Conservation (phyloP, 2,797 vertebrate species). For the Propithecus perrieri region DNA sequence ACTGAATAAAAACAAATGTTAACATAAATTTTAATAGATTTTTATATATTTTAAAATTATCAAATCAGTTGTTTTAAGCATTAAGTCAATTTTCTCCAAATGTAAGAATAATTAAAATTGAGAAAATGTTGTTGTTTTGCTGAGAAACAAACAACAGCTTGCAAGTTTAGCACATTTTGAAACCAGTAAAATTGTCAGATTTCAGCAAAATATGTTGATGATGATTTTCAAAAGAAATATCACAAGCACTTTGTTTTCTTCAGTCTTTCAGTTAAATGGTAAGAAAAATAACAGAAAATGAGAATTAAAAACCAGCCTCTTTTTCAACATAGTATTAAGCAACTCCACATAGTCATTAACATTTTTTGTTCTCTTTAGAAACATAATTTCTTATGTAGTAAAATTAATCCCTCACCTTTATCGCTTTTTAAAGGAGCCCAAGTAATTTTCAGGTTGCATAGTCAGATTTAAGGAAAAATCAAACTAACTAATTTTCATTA, state of each 20-base stretch:
- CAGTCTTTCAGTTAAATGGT: neutral
- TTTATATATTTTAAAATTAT: neutral
- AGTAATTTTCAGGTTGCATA: neutral
- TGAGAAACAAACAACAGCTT: neutral
- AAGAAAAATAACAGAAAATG: neutral
- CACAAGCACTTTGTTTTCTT: neutral
- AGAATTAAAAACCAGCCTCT: neutral
- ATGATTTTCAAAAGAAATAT: constrained; percentile 30
- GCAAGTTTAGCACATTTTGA: constrained; percentile 30
- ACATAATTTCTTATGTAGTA: neutral
- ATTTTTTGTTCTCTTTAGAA: neutral
- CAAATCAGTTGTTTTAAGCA: neutral
- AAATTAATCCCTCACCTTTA: neutral
- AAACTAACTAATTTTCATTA: neutral
- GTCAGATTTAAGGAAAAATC: neutral
- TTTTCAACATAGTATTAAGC: neutral
- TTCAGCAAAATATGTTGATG: constrained; percentile 1
- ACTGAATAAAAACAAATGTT: neutral
- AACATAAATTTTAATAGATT: neutral
- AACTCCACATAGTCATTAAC: neutral
- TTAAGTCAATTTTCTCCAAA: neutral
- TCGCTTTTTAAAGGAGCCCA: neutral
- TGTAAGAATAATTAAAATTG: neutral
- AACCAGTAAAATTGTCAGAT: constrained; percentile 32
- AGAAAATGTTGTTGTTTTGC: neutral